Base-by-base conservation (phyloP, 2,797 vertebrate genomes). In the Cetoscarus ocellatus region DNA sequence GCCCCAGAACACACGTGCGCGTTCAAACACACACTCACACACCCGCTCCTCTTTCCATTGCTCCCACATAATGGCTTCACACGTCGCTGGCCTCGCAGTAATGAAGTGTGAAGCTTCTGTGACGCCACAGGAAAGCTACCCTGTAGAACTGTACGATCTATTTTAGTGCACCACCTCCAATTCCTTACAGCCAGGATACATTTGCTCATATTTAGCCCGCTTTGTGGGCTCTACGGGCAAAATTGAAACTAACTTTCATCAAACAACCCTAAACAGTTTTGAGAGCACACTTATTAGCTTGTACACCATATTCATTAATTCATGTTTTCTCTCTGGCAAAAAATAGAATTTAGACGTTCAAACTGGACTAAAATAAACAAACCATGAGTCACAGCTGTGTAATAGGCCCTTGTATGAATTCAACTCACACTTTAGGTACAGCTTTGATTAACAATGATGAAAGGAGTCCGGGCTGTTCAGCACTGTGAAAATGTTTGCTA, bases 101-200 rank as follows among this genome's bases (percentile, higher is more conserved):
- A 92, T 92, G 86, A 91, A 89, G 90, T 88, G 86, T 88, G 86
- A 92, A 86, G 86, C 80, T 74, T 78, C 76, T 84, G 79, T 75
- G 72, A 85, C 65, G 67, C 85, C 84, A 82, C 80, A 48, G 79
- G 83, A 85, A 89, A 64, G 67, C 70, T 66, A 72, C 70, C 51
- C 35, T 18, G 83, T 70, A 63, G 77, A 85, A 84, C 73, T 82
- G 61, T 75, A 86, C 79, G 83, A 27, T 78, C 66, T 82, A 75
- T 88, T 83, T 89, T 75, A 57, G 64, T 77, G 50, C 70, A 70
- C 77, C 83, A 68, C 79, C 79, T 80, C 80, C 44, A 15, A 43
- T 67, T 71, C 70, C 73, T 80, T 61, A 44, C 69, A 68, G 60
- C 47, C 17, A 65, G 48, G 52, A 70, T 43, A 47, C n/a, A 62